Evolutionary conservation across 1,140 invertebrate species (phyloP).

Genomic region (Venturia canescens): DNA sequence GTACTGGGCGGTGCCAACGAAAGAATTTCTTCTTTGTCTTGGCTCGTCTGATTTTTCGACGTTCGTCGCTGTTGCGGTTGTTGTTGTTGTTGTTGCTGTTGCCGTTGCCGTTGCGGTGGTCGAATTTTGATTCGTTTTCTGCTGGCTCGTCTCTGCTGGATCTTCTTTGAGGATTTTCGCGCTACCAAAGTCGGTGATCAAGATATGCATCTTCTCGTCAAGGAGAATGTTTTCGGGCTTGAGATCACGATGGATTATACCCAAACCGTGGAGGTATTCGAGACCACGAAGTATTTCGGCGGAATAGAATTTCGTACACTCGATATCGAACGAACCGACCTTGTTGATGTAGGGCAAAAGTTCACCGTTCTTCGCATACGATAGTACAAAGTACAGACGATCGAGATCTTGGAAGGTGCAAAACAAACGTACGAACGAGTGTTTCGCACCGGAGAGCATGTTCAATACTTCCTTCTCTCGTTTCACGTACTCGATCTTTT

Average conservation of each 20-base stretch:
- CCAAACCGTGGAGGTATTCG: conserved; percentile 93
- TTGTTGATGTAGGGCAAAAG: conserved; percentile 94
- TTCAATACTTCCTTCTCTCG: conserved; percentile 94
- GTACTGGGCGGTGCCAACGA: conserved; percentile 99
- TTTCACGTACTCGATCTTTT: conserved; percentile 95
- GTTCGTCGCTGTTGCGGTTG: conserved; percentile 53
- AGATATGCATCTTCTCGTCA: conserved; percentile 96
- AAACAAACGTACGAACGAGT: conserved; percentile 95
- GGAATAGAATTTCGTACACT: conserved; percentile 94
- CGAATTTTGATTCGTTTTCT: neutral
- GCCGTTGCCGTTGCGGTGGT: no score
- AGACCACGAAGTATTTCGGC: conserved; percentile 95
- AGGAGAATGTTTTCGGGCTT: conserved; percentile 94
- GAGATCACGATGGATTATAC: conserved; percentile 95
- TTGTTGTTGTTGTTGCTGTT: conserved; percentile 50
- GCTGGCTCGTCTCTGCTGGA: conserved; percentile 52
- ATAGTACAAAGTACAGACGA: conserved; percentile 97
- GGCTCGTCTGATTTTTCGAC: conserved; percentile 66
- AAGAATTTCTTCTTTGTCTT: conserved; percentile 85
- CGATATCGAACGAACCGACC: conserved; percentile 92
- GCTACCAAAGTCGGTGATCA: conserved; percentile 98
- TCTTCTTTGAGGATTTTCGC: conserved; percentile 88
- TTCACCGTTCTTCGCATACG: conserved; percentile 96
- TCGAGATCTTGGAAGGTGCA: conserved; percentile 98
- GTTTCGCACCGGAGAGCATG: conserved; percentile 81